These are phyloP conservation scores for Axis porcinus DNA, from an alignment of 2,113 vertebrate genomes.

Conservation along the genomic window DNA sequence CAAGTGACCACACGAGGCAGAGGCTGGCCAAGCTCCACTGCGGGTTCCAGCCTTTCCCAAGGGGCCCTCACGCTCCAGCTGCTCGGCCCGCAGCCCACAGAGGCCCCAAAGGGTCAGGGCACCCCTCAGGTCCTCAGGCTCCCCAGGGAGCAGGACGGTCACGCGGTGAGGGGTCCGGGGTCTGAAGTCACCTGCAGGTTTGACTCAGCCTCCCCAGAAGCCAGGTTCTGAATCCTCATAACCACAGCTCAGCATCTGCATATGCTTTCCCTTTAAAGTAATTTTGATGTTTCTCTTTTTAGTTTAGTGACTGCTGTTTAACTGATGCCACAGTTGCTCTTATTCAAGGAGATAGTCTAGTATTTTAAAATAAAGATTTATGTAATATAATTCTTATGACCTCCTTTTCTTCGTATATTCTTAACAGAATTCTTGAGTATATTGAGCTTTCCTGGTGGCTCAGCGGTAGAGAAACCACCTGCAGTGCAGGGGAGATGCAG, in stretches of 20 bases:
- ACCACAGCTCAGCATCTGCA: not conserved
- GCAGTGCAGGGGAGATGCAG: not conserved
- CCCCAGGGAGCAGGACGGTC: not conserved
- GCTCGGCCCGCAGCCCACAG: not conserved
- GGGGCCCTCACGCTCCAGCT: not conserved
- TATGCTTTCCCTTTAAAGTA: not conserved
- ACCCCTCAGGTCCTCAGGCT: not conserved
- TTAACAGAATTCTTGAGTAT: not conserved
- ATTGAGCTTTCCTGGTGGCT: not conserved
- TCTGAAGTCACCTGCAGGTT: not conserved
- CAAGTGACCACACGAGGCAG: accelerated
- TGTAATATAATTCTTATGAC: not conserved
- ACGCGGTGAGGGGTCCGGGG: accelerated
- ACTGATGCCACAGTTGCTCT: not conserved
- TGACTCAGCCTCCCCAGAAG: not conserved
- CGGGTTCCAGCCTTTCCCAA: not conserved
- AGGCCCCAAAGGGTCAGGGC: not conserved
- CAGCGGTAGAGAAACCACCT: not conserved
- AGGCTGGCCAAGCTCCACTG: not conserved
- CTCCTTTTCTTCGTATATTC: not conserved
- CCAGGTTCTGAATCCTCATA: not conserved
- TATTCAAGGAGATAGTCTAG: not conserved
- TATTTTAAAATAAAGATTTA: not conserved
- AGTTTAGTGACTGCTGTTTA: not conserved
- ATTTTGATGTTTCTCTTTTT: not conserved